Conservation (phyloP, 2,797 vertebrate species). For the Pipistrellus nathusii region DNA sequence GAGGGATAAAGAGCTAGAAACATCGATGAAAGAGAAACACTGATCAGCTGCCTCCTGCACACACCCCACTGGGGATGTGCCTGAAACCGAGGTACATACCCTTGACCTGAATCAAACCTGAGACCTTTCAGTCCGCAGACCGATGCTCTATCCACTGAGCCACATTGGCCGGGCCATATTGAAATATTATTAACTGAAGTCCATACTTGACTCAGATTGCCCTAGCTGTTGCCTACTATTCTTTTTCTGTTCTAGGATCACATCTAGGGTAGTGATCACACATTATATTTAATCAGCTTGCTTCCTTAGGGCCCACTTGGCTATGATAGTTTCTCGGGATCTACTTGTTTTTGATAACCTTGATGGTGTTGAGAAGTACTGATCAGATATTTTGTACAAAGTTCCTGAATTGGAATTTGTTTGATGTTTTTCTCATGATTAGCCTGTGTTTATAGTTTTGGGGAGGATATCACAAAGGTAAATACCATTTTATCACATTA, state of each 20-base stretch:
- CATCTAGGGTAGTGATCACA: not conserved
- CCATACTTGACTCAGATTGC: not conserved
- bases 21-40: too few species aligned
- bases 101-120: too few species aligned
- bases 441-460: not conserved
- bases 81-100: too few species aligned
- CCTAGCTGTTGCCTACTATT: conserved; percentile 9
- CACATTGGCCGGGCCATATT: not conserved
- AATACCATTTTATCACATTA: conserved; percentile 6
- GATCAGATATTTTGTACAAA: not conserved
- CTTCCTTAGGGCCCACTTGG: not conserved
- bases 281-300: not conserved
- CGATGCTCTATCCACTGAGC: too few species aligned
- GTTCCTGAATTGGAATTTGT: not conserved
- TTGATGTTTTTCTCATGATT: not conserved
- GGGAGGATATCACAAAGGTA: not conserved
- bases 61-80: too few species aligned
- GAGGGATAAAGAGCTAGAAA: too few species aligned
- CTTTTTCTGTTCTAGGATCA: not conserved
- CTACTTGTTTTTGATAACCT: not conserved
- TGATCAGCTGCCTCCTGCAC: too few species aligned
- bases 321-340: not conserved
- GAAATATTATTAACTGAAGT: not conserved
- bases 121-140: too few species aligned
- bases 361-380: not conserved